phyloP scores from a whole-genome alignment of 2,888 invertebrate genomes.

The Caenorhabditis afra region DNA sequence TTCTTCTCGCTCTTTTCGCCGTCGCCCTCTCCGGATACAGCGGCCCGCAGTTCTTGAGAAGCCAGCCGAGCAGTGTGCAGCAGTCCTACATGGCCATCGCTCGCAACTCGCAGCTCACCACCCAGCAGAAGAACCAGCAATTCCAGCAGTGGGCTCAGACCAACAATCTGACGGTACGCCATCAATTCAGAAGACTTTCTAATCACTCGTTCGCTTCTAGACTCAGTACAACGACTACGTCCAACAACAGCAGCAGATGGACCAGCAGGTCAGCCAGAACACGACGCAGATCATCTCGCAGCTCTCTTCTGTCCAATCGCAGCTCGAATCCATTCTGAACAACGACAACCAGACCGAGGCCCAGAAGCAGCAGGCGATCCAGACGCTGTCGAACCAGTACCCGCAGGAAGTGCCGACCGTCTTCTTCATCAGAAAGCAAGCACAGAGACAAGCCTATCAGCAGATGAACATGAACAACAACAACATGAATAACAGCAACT shows the following conservation, averaged over 20 bases:
- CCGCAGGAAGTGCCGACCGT: conserved; percentile 38
- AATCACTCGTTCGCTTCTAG: conserved; percentile 12
- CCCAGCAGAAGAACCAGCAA: conserved; percentile 28
- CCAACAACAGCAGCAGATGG: conserved; percentile 20
- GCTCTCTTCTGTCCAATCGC: conserved; percentile 22
- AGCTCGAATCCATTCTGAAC: conserved; percentile 33
- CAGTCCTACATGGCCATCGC: conserved; percentile 22
- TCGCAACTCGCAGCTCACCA: conserved; percentile 20
- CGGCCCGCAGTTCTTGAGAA: conserved; percentile 30
- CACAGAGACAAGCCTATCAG: background rate
- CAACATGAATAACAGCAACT: conserved; percentile 2
- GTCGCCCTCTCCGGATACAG: conserved; percentile 11
- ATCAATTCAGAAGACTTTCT: background rate
- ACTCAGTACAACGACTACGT: conserved; percentile 27
- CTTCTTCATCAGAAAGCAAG: conserved; percentile 30
- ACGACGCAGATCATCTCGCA: conserved; percentile 25
- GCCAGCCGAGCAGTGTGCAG: conserved; percentile 40
- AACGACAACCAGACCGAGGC: conserved; percentile 19
- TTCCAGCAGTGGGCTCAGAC: conserved; percentile 39
- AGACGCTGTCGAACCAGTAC: conserved; percentile 15
- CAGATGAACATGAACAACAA: background rate
- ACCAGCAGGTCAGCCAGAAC: conserved; percentile 31
- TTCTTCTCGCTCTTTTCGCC: conserved; percentile 14
- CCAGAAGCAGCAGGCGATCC: conserved; percentile 27
- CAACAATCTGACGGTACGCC: conserved; percentile 36